phyloP scores from a whole-genome alignment of 1,140 invertebrate genomes.

The Drosophila santomea region DNA sequence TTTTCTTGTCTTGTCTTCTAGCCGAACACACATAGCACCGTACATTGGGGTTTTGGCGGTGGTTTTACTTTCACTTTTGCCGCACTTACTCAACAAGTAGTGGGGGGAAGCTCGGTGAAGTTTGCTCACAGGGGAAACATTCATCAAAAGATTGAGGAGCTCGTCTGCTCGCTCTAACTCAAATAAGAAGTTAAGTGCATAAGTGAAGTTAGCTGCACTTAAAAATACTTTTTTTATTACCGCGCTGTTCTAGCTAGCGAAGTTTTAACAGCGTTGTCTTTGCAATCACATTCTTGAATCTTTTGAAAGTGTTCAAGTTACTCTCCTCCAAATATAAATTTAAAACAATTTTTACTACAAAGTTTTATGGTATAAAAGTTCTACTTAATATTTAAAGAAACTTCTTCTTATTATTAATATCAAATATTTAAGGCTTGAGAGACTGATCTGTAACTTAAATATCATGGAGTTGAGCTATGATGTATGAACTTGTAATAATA shows the following conservation, averaged over 20 bases:
- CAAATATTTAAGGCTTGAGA: too few species aligned
- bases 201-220: neutral
- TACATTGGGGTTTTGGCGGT: slow-evolving; percentile 28
- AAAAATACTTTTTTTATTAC: neutral
- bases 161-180: neutral
- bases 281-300: neutral
- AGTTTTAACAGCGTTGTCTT: neutral
- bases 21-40: slow-evolving; percentile 17
- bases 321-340: too few species aligned
- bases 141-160: slow-evolving; percentile 21
- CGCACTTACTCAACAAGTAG: slow-evolving; percentile 45
- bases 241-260: neutral
- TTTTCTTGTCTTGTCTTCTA: slow-evolving; percentile 79
- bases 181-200: slow-evolving; percentile 14
- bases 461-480: too few species aligned
- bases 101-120: slow-evolving; percentile 3
- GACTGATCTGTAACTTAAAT: too few species aligned
- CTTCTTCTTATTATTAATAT: too few species aligned
- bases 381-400: too few species aligned
- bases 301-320: neutral
- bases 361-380: neutral
- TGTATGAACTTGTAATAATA: too few species aligned
- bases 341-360: neutral
- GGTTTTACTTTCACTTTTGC: slow-evolving; percentile 74
- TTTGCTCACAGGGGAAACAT: slow-evolving; percentile 21